These are phyloP conservation scores for Sepiola atlantica DNA, from an alignment of 2,888 invertebrate genomes.

Conservation along the genomic window DNA sequence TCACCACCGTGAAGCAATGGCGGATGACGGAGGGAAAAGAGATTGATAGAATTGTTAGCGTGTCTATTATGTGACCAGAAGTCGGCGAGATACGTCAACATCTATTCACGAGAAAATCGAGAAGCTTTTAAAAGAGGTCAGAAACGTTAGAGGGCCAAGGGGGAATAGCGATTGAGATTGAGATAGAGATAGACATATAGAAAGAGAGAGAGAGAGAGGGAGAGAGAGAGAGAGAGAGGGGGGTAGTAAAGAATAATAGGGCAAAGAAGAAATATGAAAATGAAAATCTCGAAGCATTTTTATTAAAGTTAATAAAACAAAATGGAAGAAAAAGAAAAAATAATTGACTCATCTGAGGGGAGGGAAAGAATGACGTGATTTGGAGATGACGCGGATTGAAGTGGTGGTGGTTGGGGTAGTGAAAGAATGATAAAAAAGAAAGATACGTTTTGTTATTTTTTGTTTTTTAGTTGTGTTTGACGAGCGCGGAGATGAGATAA, in stretches of 20 bases:
- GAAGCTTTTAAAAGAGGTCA: background rate
- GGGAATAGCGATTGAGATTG: background rate
- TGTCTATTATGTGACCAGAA: background rate
- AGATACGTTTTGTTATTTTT: background rate
- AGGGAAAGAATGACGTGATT: background rate
- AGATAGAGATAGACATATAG: too few species aligned
- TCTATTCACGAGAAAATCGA: background rate
- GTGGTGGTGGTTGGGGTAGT: background rate
- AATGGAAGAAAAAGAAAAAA: background rate
- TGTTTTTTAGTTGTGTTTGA: too few species aligned
- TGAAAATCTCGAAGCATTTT: background rate
- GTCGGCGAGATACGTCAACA: background rate
- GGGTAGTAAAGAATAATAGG: background rate
- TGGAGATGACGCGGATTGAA: background rate
- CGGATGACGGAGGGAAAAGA: background rate
- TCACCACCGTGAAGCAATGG: background rate
- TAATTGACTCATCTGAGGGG: background rate
- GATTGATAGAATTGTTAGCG: background rate
- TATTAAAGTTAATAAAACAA: background rate
- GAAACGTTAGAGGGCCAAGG: background rate
- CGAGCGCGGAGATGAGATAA: too few species aligned
- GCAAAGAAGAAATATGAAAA: background rate
- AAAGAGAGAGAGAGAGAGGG: too few species aligned
- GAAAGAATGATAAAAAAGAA: background rate
- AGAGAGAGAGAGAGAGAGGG: background rate